A percentile compares a stretch with the other conserved stretches of the same genome.
phyloP scores from a whole-genome alignment of 1,140 invertebrate genomes.

The Lasioglossum albipes region DNA sequence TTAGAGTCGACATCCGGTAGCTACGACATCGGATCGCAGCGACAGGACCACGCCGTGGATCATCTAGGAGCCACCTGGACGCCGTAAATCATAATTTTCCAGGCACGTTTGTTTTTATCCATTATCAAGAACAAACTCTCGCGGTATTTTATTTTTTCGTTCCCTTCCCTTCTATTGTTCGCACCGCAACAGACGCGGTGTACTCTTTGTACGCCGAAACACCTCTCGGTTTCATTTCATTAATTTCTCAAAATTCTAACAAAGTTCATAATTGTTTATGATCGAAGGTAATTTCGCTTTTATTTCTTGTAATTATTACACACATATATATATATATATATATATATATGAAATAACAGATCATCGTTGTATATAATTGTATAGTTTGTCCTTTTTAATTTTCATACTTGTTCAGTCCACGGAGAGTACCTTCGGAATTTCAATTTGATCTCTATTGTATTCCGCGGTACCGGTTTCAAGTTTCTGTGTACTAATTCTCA shows the following conservation, averaged over 20 bases:
- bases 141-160: background rate
- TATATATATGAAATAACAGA: background rate
- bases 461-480: background rate
- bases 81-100: background rate
- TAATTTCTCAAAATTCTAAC: slow-evolving; percentile 2
- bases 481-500: background rate
- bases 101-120: background rate
- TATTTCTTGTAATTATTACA: background rate
- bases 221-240: background rate
- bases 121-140: background rate
- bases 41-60: slow-evolving; percentile 59
- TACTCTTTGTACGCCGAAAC: background rate
- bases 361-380: slow-evolving; percentile 1
- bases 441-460: background rate
- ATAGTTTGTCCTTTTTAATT: background rate
- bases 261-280: too few relatives aligned
- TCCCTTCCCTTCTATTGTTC: background rate
- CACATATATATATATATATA: too few relatives aligned
- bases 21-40: slow-evolving; percentile 50
- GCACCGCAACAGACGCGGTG: background rate
- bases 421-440: background rate
- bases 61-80: background rate
- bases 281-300: background rate
- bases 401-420: background rate
- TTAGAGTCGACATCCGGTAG: slow-evolving; percentile 35